Percentiles rank a stretch among this genome's conserved stretches.
Conservation (phyloP, 2,797 vertebrate species). For the Rhynchonycteris naso region DNA sequence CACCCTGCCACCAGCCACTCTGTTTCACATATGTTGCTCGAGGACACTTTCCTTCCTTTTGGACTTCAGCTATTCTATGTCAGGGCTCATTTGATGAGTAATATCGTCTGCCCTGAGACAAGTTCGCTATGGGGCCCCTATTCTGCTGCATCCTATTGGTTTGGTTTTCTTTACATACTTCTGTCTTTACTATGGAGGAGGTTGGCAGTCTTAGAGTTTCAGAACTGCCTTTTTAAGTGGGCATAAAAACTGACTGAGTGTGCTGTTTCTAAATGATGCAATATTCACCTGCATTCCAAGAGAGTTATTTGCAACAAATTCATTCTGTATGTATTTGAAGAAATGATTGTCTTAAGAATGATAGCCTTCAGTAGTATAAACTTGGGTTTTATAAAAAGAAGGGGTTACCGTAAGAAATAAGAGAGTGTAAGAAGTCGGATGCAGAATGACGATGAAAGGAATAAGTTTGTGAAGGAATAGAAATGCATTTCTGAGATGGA, state of each 20-base stretch:
- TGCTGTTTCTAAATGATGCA: constrained; percentile 7
- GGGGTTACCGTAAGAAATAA: background rate
- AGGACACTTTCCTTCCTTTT: background rate
- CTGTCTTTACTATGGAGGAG: background rate
- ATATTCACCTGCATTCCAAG: background rate
- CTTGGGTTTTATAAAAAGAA: background rate
- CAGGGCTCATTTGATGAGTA: constrained; percentile 1
- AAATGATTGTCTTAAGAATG: background rate
- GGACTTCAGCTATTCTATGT: background rate
- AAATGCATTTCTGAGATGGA: background rate
- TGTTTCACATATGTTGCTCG: background rate
- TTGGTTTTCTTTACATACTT: background rate
- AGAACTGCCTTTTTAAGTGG: background rate
- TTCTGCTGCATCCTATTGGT: constrained; percentile 15
- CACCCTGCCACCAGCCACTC: background rate
- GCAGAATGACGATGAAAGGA: background rate
- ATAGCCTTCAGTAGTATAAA: background rate
- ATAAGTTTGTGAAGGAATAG: background rate
- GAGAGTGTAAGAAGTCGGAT: background rate
- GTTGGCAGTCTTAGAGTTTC: background rate
- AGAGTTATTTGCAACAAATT: background rate
- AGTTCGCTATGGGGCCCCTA: constrained; percentile 1
- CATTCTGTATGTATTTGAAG: background rate
- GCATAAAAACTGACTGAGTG: background rate
- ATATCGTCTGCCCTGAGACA: constrained; percentile 3